Percentiles rank a stretch among this genome's conserved stretches.
These are phyloP conservation scores for Drosophila mayri DNA, from an alignment of 1,140 invertebrate genomes.

Conservation along the genomic window DNA sequence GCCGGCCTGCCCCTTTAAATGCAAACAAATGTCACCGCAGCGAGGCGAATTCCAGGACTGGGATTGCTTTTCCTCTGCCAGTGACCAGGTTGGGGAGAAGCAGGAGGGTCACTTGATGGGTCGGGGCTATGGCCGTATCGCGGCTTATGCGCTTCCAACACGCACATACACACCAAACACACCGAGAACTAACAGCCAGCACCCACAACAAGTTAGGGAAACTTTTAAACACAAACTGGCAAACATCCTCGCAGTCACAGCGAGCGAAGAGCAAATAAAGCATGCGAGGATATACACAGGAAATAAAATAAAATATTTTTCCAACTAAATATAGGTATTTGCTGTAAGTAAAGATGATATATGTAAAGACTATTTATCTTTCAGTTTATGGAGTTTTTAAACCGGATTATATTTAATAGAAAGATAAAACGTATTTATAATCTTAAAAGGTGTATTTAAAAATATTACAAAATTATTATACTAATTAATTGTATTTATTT, in stretches of 20 bases:
- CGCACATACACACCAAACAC: constrained; percentile 48
- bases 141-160: constrained; percentile 67
- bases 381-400: too few relatives aligned
- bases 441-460: not conserved
- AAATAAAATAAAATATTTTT: not conserved
- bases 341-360: not conserved
- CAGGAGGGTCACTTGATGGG: not conserved
- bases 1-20: constrained; percentile 52
- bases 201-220: constrained; percentile 68
- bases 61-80: constrained; percentile 12
- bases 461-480: too few relatives aligned
- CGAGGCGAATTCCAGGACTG: constrained; percentile 23
- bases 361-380: too few relatives aligned
- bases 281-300: constrained; percentile 28
- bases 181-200: constrained; percentile 37
- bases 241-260: constrained; percentile 40
- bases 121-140: constrained; percentile 16
- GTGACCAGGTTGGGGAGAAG: not conserved
- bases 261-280: constrained; percentile 61
- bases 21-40: constrained; percentile 72
- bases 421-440: too few relatives aligned
- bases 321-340: not conserved
- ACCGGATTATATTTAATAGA: too few relatives aligned
- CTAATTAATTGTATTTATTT: too few relatives aligned
- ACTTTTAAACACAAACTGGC: constrained; percentile 63